Evolutionary conservation across 2,888 invertebrate genomes (phyloP), one percentile per base, ranked within the genome.

Genomic region (Euzophera pinguis): DNA sequence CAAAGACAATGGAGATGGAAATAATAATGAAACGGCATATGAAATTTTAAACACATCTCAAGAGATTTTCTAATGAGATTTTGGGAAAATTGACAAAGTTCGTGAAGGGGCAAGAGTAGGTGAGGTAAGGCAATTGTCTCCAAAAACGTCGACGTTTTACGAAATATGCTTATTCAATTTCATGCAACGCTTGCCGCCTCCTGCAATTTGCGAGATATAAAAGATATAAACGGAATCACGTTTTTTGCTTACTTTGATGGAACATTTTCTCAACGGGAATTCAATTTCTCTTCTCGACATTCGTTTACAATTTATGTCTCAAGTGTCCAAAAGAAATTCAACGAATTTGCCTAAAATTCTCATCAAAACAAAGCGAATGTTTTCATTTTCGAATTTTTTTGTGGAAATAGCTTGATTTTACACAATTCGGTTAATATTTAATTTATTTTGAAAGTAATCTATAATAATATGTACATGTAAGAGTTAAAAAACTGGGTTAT

Each of bases 161-260:
- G 90, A 89, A 90, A 90, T 90, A 89, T 89, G 90, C 90, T 90
- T 90, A 90, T 90, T 90, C 90, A 90, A 90, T 90, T 90, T 90
- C 90, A 90, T 90, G 90, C 90, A 90, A 90, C 88, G 90, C 88
- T 90, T 90, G 86, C 85, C 90, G 86, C 87, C 90, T 90, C 90
- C 88, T 90, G 88, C 90, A 89, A 89, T 90, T 90, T 90, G 85
- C 89, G 89, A 88, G 90, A 90, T 90, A 88, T 89, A 90, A 90
- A 88, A 90, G 89, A 88, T 88, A 89, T 90, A 89, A 89, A 89
- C 89, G 89, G 88, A 89, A 90, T 90, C 89, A 79, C 87, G 82
- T 89, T 90, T 90, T 89, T 89, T 90, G 90, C 90, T 90, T 87
- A 89, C 90, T 85, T 88, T 86, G 85, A 84, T 80, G 83, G 89